These are phyloP conservation scores for Hoplodrina ambigua DNA, from an alignment of 2,888 invertebrate species.

Conservation along the genomic window DNA sequence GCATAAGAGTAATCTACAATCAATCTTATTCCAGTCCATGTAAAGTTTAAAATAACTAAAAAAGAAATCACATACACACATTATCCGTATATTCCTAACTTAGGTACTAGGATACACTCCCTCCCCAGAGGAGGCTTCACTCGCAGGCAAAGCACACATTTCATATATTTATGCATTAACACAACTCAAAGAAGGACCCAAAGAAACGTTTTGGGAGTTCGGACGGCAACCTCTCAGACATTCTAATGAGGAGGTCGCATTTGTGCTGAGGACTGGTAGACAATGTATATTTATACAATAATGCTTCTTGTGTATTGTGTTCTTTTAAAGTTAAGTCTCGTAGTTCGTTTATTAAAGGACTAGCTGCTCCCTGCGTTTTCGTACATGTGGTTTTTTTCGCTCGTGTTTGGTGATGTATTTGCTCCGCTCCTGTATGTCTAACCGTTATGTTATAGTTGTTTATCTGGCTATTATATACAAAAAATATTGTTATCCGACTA, in stretches of 20 bases:
- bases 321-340: neutral
- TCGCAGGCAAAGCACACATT: slow-evolving; percentile 66
- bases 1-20: no score
- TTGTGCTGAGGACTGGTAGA: slow-evolving; percentile 71
- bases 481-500: no score
- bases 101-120: slow-evolving; percentile 31
- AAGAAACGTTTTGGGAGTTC: slow-evolving; percentile 79
- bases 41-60: neutral
- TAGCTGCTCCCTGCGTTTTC: no score
- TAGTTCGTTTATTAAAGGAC: no score
- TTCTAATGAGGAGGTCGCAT: slow-evolving; percentile 80
- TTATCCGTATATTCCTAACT: neutral
- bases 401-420: no score
- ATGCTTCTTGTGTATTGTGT: slow-evolving; percentile 24
- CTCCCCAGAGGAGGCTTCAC: slow-evolving; percentile 41
- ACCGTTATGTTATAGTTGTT: no score
- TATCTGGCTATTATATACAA: no score
- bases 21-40: neutral
- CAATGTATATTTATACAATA: slow-evolving; percentile 56
- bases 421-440: no score
- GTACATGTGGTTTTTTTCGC: no score
- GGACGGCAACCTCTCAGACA: slow-evolving; percentile 80
- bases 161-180: slow-evolving; percentile 74
- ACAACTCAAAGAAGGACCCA: slow-evolving; percentile 75
- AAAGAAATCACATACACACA: neutral